A percentile compares a stretch with the other conserved stretches of the same genome.
These are phyloP conservation scores for Amphipyra berbera DNA, from an alignment of 2,888 invertebrate species.

Conservation along the genomic window DNA sequence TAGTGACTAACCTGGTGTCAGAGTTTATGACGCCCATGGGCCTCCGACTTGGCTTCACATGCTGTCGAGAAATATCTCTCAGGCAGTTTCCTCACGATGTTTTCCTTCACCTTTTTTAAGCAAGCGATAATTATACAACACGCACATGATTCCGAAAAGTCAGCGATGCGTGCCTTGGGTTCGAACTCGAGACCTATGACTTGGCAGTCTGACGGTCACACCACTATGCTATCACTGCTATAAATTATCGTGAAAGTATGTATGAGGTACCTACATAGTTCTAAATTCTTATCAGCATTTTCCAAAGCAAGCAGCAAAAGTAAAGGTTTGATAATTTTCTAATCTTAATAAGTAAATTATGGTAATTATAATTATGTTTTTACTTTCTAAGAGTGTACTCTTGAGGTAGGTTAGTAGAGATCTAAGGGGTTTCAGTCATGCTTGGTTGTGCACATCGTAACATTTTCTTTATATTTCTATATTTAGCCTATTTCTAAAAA, in stretches of 20 bases:
- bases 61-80: no score
- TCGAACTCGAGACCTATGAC: no score
- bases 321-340: constrained; percentile 20
- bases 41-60: no score
- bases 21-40: no score
- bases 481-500: neutral
- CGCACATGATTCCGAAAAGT: no score
- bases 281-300: constrained; percentile 15
- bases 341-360: constrained; percentile 14
- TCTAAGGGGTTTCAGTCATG: constrained; percentile 1
- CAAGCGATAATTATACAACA: no score
- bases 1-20: no score
- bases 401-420: neutral
- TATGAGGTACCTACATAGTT: neutral
- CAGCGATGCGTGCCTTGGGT: no score
- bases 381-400: constrained; percentile 18
- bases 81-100: no score
- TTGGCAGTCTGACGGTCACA: no score
- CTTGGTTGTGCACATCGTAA: neutral
- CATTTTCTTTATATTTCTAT: neutral
- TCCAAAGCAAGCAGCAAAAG: constrained; percentile 1
- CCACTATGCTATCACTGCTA: no score
- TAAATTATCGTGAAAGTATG: neutral
- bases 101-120: no score
- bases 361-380: constrained; percentile 17